Base-by-base conservation (phyloP, 2,797 vertebrate genomes). In the Mallotus villosus region DNA sequence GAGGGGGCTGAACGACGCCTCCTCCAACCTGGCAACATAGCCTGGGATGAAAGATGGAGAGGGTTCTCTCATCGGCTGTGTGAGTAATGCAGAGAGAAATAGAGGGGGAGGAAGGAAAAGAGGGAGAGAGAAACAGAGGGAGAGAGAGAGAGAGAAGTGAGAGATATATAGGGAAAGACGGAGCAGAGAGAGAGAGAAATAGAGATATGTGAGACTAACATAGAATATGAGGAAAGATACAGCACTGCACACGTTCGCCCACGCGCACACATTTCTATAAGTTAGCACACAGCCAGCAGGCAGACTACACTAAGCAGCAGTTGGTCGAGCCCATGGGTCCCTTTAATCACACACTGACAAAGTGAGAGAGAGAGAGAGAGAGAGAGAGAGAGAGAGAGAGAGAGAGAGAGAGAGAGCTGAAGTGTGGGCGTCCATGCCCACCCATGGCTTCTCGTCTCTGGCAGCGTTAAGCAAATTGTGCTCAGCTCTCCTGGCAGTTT, bases 61-160 rank as follows among this genome's bases (percentile, higher is more conserved):
- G 85, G 79, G 74, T 78, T 78, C 82, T 75, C 81, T 87, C 85
- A 90, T 89, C 84, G 86, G 81, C 77, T 83, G 85, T 87, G 84
- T 82, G 87, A 86, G 86, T 85, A 86, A 90, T 78, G n/a, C 9
- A 2, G 6, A 11, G 57, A 59, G 57, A 59, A 74, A 27, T 12
- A 11, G 51, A 55, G 51, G 51, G 21, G 37, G 11, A 14, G 6
- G 32, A 32, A 25, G 58, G 4, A 74, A 1, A 65, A 11, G 57
- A 7, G 79, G 74, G 76, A 19, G 78, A 77, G 81, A 32, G 71
- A 68, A 29, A 37, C 16, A 79, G 78, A 75, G 58, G 1, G 12
- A 84, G 85, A 85, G 87, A 8, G 12, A 8, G 12, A 32, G 4
- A 19, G 25, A 89, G 17, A 79, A 66, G 80, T 70, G 89, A 86